Conservation (phyloP, 2,797 vertebrate genomes). For the Yasuhikotakia modesta region DNA sequence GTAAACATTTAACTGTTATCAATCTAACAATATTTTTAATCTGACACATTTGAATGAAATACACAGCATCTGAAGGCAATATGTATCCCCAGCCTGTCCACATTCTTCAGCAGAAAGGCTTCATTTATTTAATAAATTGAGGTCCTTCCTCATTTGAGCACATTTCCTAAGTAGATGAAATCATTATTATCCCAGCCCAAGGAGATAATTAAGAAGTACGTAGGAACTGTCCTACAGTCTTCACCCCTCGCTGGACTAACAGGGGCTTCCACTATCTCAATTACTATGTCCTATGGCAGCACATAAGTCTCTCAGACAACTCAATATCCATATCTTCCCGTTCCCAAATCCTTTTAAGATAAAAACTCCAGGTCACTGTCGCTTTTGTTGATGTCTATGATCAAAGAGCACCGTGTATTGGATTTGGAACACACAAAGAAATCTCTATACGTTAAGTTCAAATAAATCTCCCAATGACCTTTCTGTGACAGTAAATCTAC, state of each 20-base stretch:
- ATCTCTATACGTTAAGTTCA: background rate
- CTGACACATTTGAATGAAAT: background rate
- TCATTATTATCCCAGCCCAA: slow-evolving; percentile 40
- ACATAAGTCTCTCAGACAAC: background rate
- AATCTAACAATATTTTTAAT: background rate
- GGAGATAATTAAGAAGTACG: slow-evolving; percentile 36
- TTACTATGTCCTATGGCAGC: slow-evolving; percentile 26
- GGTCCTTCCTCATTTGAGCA: slow-evolving; percentile 26
- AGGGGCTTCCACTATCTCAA: background rate
- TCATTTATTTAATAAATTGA: slow-evolving; percentile 41
- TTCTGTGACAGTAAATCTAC: background rate
- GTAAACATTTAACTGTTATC: too few species aligned
- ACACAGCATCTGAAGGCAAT: background rate
- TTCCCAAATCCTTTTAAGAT: slow-evolving; percentile 2
- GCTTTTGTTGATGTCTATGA: background rate
- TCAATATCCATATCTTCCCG: background rate
- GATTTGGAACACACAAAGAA: background rate
- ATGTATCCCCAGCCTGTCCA: background rate
- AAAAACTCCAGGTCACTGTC: background rate
- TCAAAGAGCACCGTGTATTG: background rate
- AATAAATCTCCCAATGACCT: slow-evolving; percentile 6
- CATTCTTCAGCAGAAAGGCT: background rate
- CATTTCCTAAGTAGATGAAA: slow-evolving; percentile 22
- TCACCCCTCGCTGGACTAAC: slow-evolving; percentile 14
- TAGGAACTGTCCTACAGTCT: background rate